A percentile compares a stretch with the other conserved stretches of the same genome.
Evolutionary conservation across 2,113 vertebrate species (phyloP).

Genomic region (Entelurus aequoreus): DNA sequence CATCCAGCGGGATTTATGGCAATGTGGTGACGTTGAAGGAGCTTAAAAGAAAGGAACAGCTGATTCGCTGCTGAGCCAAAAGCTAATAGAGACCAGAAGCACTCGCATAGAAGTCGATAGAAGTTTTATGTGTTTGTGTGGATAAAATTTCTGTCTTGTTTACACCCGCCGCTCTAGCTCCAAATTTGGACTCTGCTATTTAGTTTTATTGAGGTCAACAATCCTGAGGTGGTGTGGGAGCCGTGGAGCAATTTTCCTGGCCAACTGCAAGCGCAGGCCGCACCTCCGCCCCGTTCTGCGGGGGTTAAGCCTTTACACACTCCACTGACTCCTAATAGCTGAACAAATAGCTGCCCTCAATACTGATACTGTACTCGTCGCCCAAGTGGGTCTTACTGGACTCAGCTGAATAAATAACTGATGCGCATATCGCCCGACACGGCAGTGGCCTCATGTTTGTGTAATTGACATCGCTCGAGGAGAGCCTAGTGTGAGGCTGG

Average conservation of each 20-base stretch:
- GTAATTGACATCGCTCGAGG: constrained; percentile 33
- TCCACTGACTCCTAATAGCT: constrained; percentile 48
- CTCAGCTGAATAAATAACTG: constrained; percentile 62
- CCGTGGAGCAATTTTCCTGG: constrained; percentile 16
- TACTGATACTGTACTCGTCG: constrained; percentile 42
- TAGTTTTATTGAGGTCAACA: constrained; percentile 34
- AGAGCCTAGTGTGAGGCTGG: constrained; percentile 10
- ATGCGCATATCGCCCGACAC: constrained; percentile 38
- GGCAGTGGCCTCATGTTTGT: constrained; percentile 50
- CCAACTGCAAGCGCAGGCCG: not conserved
- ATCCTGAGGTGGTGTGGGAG: constrained; percentile 18
- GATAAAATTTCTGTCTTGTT: constrained; percentile 11
- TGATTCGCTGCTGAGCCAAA: no score
- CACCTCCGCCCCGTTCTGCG: constrained; percentile 11
- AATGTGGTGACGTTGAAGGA: no score
- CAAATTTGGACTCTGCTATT: constrained; percentile 22
- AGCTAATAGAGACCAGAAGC: no score
- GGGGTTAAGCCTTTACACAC: constrained; percentile 56
- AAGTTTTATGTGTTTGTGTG: constrained; percentile 3
- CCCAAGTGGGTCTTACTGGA: constrained; percentile 49
- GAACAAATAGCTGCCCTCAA: constrained; percentile 52
- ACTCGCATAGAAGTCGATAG: no score
- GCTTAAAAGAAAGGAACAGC: no score
- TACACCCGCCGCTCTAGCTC: constrained; percentile 7
- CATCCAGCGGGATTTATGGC: no score